These are phyloP conservation scores for Fistularia tabacaria DNA, from an alignment of 2,797 vertebrate genomes.

Conservation along the genomic window DNA sequence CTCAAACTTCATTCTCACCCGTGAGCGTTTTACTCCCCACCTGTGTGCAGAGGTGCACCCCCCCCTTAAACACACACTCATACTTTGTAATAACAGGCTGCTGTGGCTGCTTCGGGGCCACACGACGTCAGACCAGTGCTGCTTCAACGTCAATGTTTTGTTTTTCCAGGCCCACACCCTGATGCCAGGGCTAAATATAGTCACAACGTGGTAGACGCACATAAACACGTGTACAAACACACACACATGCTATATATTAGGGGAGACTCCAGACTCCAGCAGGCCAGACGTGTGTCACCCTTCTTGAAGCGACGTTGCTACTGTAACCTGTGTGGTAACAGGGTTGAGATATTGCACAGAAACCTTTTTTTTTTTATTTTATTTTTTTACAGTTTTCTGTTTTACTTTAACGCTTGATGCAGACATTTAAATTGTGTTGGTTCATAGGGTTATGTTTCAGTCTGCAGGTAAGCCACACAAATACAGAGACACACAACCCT, in stretches of 20 bases:
- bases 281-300: constrained; percentile 73
- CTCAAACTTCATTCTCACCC: constrained; percentile 18
- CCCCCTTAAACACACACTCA: constrained; percentile 32
- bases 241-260: constrained; percentile 51
- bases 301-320: constrained; percentile 41
- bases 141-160: constrained; percentile 73
- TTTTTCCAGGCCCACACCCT: constrained; percentile 80
- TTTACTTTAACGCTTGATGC: constrained; percentile 9
- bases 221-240: constrained; percentile 17
- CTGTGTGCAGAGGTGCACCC: constrained; percentile 52
- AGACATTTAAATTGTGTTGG: constrained; percentile 26
- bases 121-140: constrained; percentile 66
- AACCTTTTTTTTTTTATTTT: constrained; percentile 27
- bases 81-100: constrained; percentile 65
- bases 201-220: constrained; percentile 30
- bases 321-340: constrained; percentile 26
- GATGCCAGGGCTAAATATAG: constrained; percentile 75
- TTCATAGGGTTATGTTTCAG: background rate
- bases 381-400: constrained; percentile 2
- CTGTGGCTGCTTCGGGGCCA: constrained; percentile 51
- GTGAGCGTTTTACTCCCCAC: constrained; percentile 28
- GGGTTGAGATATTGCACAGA: constrained; percentile 19
- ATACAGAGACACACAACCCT: too few species aligned
- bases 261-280: constrained; percentile 44
- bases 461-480: constrained; percentile 1